Conservation (phyloP, 1,140 invertebrate species). For the Rhynchophorus ferrugineus region DNA sequence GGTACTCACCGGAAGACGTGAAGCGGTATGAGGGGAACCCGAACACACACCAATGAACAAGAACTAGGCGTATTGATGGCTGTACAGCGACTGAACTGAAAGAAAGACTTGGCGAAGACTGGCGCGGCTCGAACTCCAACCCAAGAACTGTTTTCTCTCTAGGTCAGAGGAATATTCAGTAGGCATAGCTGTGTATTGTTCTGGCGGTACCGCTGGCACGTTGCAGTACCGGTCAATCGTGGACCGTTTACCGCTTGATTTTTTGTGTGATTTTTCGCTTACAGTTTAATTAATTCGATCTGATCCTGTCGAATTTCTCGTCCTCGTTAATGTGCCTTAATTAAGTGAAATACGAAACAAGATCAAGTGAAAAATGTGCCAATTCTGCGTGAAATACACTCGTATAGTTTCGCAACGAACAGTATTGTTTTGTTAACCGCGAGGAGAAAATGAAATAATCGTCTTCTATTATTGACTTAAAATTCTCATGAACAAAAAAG, state of each 20-base stretch:
- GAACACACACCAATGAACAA: constrained; percentile 15
- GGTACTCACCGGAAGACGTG: constrained; percentile 26
- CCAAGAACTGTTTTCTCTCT: constrained; percentile 29
- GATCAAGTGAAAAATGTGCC: too few species aligned
- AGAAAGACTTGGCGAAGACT: constrained; percentile 27
- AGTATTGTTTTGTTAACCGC: too few species aligned
- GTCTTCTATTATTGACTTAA: too few species aligned
- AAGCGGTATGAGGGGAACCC: constrained; percentile 19
- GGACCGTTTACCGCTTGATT: constrained; percentile 12
- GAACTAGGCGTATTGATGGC: constrained; percentile 33
- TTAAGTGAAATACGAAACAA: too few species aligned
- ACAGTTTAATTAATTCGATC: constrained; percentile 9
- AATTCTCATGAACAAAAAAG: too few species aligned
- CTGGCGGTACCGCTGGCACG: constrained; percentile 18
- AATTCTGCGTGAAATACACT: too few species aligned
- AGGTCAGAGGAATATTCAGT: constrained; percentile 29
- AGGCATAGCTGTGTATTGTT: constrained; percentile 25
- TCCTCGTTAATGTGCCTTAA: too few species aligned
- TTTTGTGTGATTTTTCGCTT: constrained; percentile 12
- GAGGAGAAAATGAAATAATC: too few species aligned
- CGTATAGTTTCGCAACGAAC: too few species aligned
- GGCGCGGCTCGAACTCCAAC: constrained; percentile 26
- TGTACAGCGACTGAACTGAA: constrained; percentile 28
- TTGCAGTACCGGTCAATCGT: constrained; percentile 17
- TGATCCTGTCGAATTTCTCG: background rate